Conservation (phyloP, 2,888 invertebrate genomes). For the Cynaeus angustus region DNA sequence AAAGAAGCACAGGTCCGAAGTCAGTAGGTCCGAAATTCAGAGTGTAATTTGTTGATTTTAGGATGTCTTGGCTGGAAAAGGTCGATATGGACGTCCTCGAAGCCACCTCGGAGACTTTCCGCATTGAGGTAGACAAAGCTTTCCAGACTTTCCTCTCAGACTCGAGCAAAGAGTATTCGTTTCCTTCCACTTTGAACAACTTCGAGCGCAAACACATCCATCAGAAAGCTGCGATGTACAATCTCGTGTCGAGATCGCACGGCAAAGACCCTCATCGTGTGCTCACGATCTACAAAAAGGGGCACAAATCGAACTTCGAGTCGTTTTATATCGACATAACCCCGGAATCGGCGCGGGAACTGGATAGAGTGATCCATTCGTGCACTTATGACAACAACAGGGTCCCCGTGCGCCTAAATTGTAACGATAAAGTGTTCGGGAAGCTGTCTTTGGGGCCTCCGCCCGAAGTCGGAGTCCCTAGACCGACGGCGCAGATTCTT, state of each 20-base stretch:
- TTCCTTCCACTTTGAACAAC: slow-evolving; percentile 83
- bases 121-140: slow-evolving; percentile 64
- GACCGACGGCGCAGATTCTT: slow-evolving; percentile 54
- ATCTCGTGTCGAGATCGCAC: slow-evolving; percentile 86
- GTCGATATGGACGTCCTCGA: slow-evolving; percentile 53
- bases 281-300: slow-evolving; percentile 59
- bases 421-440: slow-evolving; percentile 55
- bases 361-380: slow-evolving; percentile 25
- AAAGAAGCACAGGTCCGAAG: slow-evolving; percentile 36
- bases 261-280: slow-evolving; percentile 76
- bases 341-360: slow-evolving; percentile 42
- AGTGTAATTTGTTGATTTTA: slow-evolving; percentile 18
- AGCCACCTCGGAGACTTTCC: slow-evolving; percentile 61
- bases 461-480: slow-evolving; percentile 35
- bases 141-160: slow-evolving; percentile 62
- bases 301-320: slow-evolving; percentile 54
- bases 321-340: slow-evolving; percentile 55
- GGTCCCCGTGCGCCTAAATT: slow-evolving; percentile 15
- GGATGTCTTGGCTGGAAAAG: slow-evolving; percentile 37
- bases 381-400: not conserved
- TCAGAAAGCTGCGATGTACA: slow-evolving; percentile 78
- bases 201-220: slow-evolving; percentile 89
- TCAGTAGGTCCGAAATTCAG: not conserved
- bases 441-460: slow-evolving; percentile 64
- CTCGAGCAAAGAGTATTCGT: slow-evolving; percentile 60